Evolutionary conservation across 1,140 invertebrate genomes (phyloP).

Genomic region (Drosophila bocki): DNA sequence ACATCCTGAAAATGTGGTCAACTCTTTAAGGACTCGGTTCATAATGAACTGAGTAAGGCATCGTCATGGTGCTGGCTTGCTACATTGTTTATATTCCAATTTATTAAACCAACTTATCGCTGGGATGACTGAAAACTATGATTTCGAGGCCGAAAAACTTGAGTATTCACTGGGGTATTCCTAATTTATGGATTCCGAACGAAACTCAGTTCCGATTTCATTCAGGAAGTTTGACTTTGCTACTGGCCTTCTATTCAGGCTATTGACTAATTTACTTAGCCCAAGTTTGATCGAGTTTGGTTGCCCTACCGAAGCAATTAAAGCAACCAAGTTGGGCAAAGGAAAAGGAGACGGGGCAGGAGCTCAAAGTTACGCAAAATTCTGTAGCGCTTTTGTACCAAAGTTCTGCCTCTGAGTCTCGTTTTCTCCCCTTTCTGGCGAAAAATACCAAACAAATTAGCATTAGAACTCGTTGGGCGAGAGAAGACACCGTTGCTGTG

Average conservation of each 20-base stretch:
- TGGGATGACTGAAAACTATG: constrained; percentile 15
- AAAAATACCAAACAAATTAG: constrained; percentile 63
- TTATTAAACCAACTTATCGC: constrained; percentile 24
- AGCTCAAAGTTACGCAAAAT: constrained; percentile 9
- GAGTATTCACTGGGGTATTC: constrained; percentile 30
- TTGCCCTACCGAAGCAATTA: constrained; percentile 38
- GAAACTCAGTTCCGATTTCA: constrained; percentile 4
- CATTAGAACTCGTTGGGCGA: constrained; percentile 47
- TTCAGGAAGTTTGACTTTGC: constrained; percentile 17
- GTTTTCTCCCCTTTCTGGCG: constrained; percentile 6
- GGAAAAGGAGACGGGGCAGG: not conserved
- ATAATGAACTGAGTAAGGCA: not conserved
- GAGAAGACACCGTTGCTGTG: constrained; percentile 24
- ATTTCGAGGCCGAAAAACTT: constrained; percentile 18
- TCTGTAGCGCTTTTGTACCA: constrained; percentile 8
- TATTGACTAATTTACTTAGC: constrained; percentile 48
- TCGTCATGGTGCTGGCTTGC: not conserved
- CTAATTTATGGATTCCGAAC: constrained; percentile 23
- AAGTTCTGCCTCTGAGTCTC: not conserved
- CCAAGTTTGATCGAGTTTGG: constrained; percentile 43
- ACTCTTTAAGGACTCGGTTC: not conserved
- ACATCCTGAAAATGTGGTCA: constrained; percentile 7
- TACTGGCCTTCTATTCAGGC: constrained; percentile 16
- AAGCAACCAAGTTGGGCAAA: constrained; percentile 14
- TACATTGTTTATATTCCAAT: constrained; percentile 13